A percentile compares a stretch with the other conserved stretches of the same genome.
Evolutionary conservation across 2,888 invertebrate species (phyloP).

Genomic region (Eupithecia subfuscata): DNA sequence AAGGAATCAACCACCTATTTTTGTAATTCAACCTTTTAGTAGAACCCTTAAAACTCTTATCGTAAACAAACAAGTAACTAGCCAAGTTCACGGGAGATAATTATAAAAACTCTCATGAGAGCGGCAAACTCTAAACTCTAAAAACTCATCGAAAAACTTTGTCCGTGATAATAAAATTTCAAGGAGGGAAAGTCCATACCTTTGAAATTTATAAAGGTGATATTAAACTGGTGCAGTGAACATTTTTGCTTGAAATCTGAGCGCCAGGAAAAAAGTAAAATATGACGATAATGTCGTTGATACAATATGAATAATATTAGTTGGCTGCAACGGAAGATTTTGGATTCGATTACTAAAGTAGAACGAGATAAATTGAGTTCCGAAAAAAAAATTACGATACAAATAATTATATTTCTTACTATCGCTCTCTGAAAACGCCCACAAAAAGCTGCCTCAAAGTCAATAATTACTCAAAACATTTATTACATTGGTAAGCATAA

Average conservation of each 20-base stretch:
- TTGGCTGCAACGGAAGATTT: not conserved
- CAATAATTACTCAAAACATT: not conserved
- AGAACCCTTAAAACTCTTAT: conserved; percentile 6
- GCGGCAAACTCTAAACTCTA: conserved; percentile 42
- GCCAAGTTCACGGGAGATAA: conserved; percentile 14
- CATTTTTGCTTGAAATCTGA: not conserved
- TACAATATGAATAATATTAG: no score
- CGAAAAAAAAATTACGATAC: no score
- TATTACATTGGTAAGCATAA: not conserved
- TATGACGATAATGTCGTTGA: no score
- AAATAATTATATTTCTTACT: not conserved
- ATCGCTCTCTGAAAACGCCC: not conserved
- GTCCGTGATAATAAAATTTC: conserved; percentile 54
- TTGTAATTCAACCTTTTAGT: conserved; percentile 7
- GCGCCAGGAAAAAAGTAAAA: not conserved
- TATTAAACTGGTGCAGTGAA: not conserved
- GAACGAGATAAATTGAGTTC: no score
- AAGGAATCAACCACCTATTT: not conserved
- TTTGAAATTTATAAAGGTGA: conserved; percentile 52
- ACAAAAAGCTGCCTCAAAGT: not conserved
- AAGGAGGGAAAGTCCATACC: conserved; percentile 50
- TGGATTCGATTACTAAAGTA: not conserved
- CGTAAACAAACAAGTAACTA: conserved; percentile 12
- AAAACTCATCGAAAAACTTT: conserved; percentile 49
- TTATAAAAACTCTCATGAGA: conserved; percentile 35